Percentiles rank a stretch among this genome's conserved stretches.
Evolutionary conservation across 1,140 invertebrate species (phyloP).

Genomic region (Helicoverpa armigera): DNA sequence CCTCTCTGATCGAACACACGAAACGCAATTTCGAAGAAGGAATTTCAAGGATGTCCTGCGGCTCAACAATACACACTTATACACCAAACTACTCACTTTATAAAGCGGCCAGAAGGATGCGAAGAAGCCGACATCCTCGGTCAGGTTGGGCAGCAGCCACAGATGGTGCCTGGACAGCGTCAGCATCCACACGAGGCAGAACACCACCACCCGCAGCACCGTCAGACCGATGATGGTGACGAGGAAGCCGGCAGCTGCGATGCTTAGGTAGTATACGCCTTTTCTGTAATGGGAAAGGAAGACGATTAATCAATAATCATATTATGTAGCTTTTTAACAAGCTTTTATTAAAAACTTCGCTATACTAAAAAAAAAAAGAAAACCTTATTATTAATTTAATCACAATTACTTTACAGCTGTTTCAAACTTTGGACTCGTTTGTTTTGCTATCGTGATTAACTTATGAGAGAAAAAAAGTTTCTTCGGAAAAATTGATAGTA

Average conservation of each 20-base stretch:
- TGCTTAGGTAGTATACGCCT: conserved; percentile 98
- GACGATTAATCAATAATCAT: neutral
- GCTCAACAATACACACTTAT: neutral
- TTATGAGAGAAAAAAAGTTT: too few relatives aligned
- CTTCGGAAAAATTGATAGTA: too few relatives aligned
- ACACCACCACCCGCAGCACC: conserved; percentile 95
- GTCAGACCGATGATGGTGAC: conserved; percentile 97
- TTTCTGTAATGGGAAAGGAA: conserved; percentile 86
- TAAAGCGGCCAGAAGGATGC: conserved; percentile 99
- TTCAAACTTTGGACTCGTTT: too few relatives aligned
- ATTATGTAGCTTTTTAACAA: too few relatives aligned
- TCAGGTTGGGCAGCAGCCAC: conserved; percentile 99
- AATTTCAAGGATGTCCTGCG: too few relatives aligned
- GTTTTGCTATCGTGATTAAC: too few relatives aligned
- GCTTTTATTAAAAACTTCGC: too few relatives aligned
- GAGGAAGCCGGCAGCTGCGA: conserved; percentile 97
- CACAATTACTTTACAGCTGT: too few relatives aligned
- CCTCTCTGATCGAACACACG: too few relatives aligned
- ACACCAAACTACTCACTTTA: conserved; percentile 88
- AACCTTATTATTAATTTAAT: too few relatives aligned
- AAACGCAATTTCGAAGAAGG: too few relatives aligned
- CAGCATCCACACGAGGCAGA: conserved; percentile 96
- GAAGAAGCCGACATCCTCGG: conserved; percentile 99
- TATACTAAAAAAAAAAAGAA: too few relatives aligned
- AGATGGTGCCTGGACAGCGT: conserved; percentile 97